phyloP scores from a whole-genome alignment of 2,113 vertebrate genomes.

The Pseudopodoces humilis region DNA sequence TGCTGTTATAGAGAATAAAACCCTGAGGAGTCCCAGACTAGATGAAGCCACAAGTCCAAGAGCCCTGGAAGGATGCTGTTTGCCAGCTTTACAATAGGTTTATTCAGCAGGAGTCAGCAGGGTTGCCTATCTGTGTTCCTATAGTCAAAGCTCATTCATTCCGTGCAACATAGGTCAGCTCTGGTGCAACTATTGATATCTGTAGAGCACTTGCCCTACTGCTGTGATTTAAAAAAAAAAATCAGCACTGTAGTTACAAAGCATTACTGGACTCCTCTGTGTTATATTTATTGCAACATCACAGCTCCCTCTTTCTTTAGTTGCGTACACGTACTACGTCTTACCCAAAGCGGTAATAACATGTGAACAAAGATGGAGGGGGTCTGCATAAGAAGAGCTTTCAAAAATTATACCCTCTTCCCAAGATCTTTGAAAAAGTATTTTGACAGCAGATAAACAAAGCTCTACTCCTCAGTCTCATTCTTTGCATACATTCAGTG shows the following conservation, averaged over 20 bases:
- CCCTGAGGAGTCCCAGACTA: neutral
- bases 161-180: conserved; percentile 48
- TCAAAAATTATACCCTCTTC: neutral
- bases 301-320: conserved; percentile 17
- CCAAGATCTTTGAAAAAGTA: neutral
- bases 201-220: conserved; percentile 37
- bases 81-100: conserved; percentile 50
- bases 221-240: conserved; percentile 37
- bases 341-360: neutral
- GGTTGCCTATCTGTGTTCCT: conserved; percentile 47
- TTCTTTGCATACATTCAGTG: neutral
- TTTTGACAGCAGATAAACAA: neutral
- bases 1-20: neutral
- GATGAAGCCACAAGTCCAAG: conserved; percentile 32
- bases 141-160: conserved; percentile 55
- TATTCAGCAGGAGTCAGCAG: conserved; percentile 57
- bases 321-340: neutral
- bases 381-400: neutral
- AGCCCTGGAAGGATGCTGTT: conserved; percentile 43
- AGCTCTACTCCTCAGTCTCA: neutral
- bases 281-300: conserved; percentile 5
- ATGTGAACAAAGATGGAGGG: neutral
- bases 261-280: neutral
- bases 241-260: neutral
- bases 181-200: conserved; percentile 55